These are phyloP conservation scores for Cyprinodon variegatus DNA, from an alignment of 2,113 vertebrate species.

Conservation along the genomic window DNA sequence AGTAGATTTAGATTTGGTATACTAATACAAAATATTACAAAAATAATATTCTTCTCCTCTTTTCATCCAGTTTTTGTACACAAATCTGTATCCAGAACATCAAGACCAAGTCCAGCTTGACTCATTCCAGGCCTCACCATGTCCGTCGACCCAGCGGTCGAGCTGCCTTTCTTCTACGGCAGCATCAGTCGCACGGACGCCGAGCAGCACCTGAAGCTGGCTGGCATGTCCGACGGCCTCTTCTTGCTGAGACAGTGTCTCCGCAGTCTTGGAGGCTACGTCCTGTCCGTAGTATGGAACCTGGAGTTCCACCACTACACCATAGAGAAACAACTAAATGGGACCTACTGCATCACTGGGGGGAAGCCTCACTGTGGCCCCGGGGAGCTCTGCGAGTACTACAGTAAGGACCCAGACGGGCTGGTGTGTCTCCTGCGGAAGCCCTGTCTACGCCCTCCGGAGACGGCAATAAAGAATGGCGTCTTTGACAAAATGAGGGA, in stretches of 20 bases:
- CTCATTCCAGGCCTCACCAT: slow-evolving; percentile 65
- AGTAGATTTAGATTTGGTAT: not conserved
- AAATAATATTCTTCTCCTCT: not conserved
- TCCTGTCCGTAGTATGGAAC: slow-evolving; percentile 88
- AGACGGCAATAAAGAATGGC: slow-evolving; percentile 78
- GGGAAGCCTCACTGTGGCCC: slow-evolving; percentile 93
- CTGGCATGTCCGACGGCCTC: slow-evolving; percentile 90
- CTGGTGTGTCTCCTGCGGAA: slow-evolving; percentile 88
- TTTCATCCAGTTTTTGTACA: slow-evolving; percentile 18
- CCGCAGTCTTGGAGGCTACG: slow-evolving; percentile 93
- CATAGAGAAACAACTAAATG: slow-evolving; percentile 92
- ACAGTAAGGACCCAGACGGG: slow-evolving; percentile 91
- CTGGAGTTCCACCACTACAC: slow-evolving; percentile 91
- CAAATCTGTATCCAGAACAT: slow-evolving; percentile 6
- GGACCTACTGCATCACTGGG: slow-evolving; percentile 89
- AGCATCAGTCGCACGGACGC: slow-evolving; percentile 91
- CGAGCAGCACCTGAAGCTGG: slow-evolving; percentile 92
- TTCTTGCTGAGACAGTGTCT: slow-evolving; percentile 95
- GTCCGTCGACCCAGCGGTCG: slow-evolving; percentile 86
- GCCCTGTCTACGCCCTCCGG: slow-evolving; percentile 87
- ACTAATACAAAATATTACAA: not conserved
- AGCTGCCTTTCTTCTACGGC: slow-evolving; percentile 95
- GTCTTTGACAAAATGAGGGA: slow-evolving; percentile 91
- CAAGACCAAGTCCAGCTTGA: slow-evolving; percentile 2
- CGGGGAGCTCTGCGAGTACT: slow-evolving; percentile 93